These are phyloP conservation scores for Syngnathus acus DNA, from an alignment of 2,797 vertebrate genomes.

Conservation along the genomic window DNA sequence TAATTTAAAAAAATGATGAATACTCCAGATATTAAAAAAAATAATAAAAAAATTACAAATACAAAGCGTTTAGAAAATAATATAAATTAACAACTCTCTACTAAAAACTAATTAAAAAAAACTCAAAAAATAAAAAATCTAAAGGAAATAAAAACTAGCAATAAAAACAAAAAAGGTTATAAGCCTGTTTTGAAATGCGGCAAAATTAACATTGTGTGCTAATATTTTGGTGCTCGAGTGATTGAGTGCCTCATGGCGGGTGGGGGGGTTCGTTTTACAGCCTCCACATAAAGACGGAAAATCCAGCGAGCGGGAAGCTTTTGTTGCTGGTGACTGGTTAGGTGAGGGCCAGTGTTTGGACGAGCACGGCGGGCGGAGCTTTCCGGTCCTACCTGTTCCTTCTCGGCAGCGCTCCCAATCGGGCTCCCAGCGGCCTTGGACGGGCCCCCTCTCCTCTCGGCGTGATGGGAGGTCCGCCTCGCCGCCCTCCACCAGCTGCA, in stretches of 20 bases:
- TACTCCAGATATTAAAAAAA: no score
- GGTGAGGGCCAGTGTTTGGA: constrained; percentile 45
- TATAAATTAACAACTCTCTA: no score
- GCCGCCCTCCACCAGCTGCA: constrained; percentile 60
- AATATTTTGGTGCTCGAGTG: constrained; percentile 1
- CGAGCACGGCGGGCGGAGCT: constrained; percentile 36
- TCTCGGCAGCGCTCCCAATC: constrained; percentile 62
- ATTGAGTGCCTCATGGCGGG: constrained; percentile 11
- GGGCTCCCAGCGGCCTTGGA: constrained; percentile 52
- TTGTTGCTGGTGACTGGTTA: constrained; percentile 46
- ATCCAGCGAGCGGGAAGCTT: constrained; percentile 20
- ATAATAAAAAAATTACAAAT: no score
- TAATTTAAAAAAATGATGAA: no score
- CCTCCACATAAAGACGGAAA: constrained; percentile 24
- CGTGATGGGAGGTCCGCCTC: constrained; percentile 55
- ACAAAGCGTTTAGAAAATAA: no score
- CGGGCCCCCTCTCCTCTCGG: constrained; percentile 50
- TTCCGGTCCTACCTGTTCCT: constrained; percentile 67
- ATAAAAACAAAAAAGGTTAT: no score
- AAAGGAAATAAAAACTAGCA: no score
- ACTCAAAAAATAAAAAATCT: no score
- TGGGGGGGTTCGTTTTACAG: constrained; percentile 14
- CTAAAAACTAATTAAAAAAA: no score
- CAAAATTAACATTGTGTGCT: background rate
- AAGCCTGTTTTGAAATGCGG: no score